Base-by-base conservation (phyloP, 1,140 invertebrate genomes). In the Lethocerus indicus region DNA sequence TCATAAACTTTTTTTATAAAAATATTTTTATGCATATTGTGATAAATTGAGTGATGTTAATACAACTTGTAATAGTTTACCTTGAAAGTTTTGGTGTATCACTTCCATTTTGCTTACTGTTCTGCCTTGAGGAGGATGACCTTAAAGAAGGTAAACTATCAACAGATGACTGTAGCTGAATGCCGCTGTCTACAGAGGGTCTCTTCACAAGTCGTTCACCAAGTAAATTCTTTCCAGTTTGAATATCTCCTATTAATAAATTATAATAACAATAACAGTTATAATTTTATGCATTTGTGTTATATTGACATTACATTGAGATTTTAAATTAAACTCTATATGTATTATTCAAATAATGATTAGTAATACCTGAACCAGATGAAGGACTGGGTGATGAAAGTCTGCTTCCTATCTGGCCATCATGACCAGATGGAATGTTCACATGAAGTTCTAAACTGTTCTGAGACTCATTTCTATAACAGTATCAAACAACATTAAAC, bases 171-270 rank as follows among this genome's bases (percentile, higher is more conserved):
- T 56, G 50, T 1, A 87, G 76, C 61, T 87, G 81, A 57, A 87
- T 85, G 53, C 83, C 84, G 62, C 83, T 87, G 64, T 87, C 84
- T 52, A 87, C 79, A 1, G 84, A 87, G 6, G 83, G 80, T 58
- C 84, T 70, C 63, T 87, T 87, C 46, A 77, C 72, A 24, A 81
- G 69, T 42, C 72, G 74, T 61, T 67, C 69, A 62, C 35, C 26
- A 47, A 40, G 13, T 13, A 36, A n/a, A n/a, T n/a, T 41, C 12
- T 43, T 54, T 51, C 36, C 49, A 48, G 27, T 41, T 16, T 47
- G 24, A 28, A 36, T 42, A 28, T 14, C 39, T 50, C 20, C n/a
- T 16, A 41, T 35, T 35, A 12, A 12, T n/a, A 12, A 12, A 12
- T 35, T 12, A n/a, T 12, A 12, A 12, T 12, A 35, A 35, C 32